Percentiles rank a stretch among this genome's conserved stretches.
phyloP scores from a whole-genome alignment of 1,140 invertebrate genomes.

The Leptonema lineaticorne region DNA sequence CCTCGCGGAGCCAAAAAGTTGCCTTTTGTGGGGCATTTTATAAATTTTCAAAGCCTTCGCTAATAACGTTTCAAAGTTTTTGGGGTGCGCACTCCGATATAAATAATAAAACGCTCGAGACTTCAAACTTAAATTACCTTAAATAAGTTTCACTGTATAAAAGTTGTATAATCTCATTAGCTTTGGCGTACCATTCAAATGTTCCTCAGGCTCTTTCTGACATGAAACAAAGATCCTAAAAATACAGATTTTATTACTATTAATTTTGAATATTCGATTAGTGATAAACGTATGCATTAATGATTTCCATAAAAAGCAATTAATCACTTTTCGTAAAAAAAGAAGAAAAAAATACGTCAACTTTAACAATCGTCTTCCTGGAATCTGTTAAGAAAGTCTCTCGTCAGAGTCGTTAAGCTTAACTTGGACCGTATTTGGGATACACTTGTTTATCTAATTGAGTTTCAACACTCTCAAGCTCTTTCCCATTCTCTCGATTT shows the following conservation, averaged over 20 bases:
- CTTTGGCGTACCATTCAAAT: constrained; percentile 28
- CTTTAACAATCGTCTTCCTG: constrained; percentile 21
- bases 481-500: constrained; percentile 21
- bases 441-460: constrained; percentile 43
- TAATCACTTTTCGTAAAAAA: constrained; percentile 13
- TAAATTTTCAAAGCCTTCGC: constrained; percentile 36
- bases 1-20: constrained; percentile 28
- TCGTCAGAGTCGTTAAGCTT: constrained; percentile 36
- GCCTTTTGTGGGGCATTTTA: constrained; percentile 33
- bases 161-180: constrained; percentile 40
- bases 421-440: constrained; percentile 41
- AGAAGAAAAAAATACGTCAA: neutral
- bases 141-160: constrained; percentile 39
- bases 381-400: constrained; percentile 25
- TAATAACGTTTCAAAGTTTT: constrained; percentile 40
- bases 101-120: constrained; percentile 39
- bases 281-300: neutral
- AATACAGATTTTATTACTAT: neutral
- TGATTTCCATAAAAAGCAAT: constrained; percentile 26
- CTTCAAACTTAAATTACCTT: constrained; percentile 39
- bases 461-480: constrained; percentile 37
- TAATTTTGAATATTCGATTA: neutral
- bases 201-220: constrained; percentile 4
- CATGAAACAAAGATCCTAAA: constrained; percentile 1
- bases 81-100: constrained; percentile 29